Conservation (phyloP, 2,888 invertebrate species). For the Blastobasis adustella region DNA sequence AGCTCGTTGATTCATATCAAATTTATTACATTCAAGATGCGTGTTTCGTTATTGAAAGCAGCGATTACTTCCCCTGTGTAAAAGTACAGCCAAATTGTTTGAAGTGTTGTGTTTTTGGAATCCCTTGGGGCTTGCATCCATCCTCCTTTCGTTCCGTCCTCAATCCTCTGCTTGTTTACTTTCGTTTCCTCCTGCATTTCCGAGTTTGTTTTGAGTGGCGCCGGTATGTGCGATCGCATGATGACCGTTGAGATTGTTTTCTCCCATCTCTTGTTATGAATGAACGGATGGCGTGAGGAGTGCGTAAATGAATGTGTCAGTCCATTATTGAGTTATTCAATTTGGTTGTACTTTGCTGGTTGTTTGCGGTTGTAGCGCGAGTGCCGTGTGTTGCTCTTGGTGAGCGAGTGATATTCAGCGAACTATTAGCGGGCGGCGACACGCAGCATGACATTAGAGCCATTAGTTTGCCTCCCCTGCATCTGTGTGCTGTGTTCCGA, state of each 20-base stretch:
- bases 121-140: conserved; percentile 55
- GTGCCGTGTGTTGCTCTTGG: conserved; percentile 30
- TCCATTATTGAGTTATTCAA: conserved; percentile 30
- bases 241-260: conserved; percentile 12
- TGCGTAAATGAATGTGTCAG: conserved; percentile 8
- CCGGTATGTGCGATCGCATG: conserved; percentile 34
- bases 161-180: conserved; percentile 32
- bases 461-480: conserved; percentile 57
- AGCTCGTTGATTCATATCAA: too few species aligned
- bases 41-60: neutral
- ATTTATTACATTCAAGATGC: too few species aligned
- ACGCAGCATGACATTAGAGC: conserved; percentile 57
- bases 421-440: conserved; percentile 41
- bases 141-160: conserved; percentile 22
- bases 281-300: conserved; percentile 9
- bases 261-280: conserved; percentile 7
- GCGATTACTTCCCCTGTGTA: conserved; percentile 14
- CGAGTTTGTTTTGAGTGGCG: conserved; percentile 34
- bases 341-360: conserved; percentile 71
- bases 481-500: conserved; percentile 61
- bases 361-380: conserved; percentile 56
- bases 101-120: conserved; percentile 40
- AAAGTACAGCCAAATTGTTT: conserved; percentile 68
- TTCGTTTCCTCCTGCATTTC: conserved; percentile 51
- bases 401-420: conserved; percentile 71